Percentiles rank a stretch among this genome's conserved stretches.
These are phyloP conservation scores for Upupa epops DNA, from an alignment of 2,113 vertebrate species.

Conservation along the genomic window DNA sequence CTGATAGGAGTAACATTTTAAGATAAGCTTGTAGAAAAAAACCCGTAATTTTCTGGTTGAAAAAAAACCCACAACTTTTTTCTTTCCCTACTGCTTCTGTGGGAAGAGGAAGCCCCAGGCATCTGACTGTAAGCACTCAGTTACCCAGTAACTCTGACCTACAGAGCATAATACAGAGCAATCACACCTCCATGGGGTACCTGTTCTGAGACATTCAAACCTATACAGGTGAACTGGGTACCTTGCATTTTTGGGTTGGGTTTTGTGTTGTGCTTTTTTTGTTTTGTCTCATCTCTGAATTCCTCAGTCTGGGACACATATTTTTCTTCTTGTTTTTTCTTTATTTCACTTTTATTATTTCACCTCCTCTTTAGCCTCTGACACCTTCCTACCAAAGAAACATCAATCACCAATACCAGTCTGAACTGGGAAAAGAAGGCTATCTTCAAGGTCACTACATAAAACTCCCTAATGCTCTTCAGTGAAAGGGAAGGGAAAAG, in stretches of 20 bases:
- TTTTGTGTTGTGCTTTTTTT: neutral
- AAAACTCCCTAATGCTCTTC: conserved; percentile 10
- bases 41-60: conserved; percentile 51
- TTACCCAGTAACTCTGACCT: conserved; percentile 48
- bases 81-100: conserved; percentile 54
- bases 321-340: neutral
- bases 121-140: conserved; percentile 57
- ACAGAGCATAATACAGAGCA: conserved; percentile 44
- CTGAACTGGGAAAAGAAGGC: conserved; percentile 18
- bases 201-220: conserved; percentile 10
- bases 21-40: conserved; percentile 55
- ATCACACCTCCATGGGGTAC: conserved; percentile 45
- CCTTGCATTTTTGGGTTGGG: neutral
- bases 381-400: neutral
- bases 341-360: conserved; percentile 16
- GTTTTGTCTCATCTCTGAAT: neutral
- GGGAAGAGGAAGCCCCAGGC: conserved; percentile 51
- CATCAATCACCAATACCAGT: neutral
- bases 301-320: neutral
- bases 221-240: conserved; percentile 17
- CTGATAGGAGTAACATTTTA: conserved; percentile 59
- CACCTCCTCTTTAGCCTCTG: neutral
- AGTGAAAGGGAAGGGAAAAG: conserved; percentile 37
- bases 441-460: conserved; percentile 3
- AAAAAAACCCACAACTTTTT: neutral